Evolutionary conservation across 2,888 invertebrate genomes (phyloP).

Genomic region (Agrochola circellaris): DNA sequence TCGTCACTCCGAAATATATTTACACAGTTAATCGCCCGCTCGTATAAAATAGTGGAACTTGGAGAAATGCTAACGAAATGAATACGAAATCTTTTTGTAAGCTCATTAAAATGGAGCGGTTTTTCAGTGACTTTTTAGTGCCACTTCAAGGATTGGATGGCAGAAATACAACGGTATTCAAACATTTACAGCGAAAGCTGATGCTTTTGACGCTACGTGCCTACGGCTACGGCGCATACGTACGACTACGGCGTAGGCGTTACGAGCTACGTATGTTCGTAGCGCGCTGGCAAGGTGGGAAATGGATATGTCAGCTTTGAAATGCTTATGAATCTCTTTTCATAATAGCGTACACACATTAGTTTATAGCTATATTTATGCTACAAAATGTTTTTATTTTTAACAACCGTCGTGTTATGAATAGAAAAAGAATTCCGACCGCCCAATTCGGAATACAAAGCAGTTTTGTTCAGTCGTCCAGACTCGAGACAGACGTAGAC

Average conservation of each 20-base stretch:
- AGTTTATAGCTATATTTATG: conserved; percentile 9
- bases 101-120: conserved; percentile 55
- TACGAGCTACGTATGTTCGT: conserved; percentile 66
- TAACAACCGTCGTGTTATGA: conserved; percentile 19
- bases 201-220: conserved; percentile 60
- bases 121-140: conserved; percentile 61
- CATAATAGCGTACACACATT: not conserved
- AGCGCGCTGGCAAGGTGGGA: conserved; percentile 51
- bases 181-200: conserved; percentile 52
- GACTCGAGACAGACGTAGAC: conserved; percentile 56
- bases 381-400: conserved; percentile 6
- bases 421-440: conserved; percentile 23
- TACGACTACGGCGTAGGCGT: conserved; percentile 67
- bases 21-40: conserved; percentile 45
- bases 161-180: conserved; percentile 51
- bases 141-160: conserved; percentile 66
- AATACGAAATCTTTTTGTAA: conserved; percentile 38
- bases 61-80: conserved; percentile 39
- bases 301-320: conserved; percentile 54
- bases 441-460: conserved; percentile 44
- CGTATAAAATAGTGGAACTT: conserved; percentile 29
- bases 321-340: conserved; percentile 45
- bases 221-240: conserved; percentile 48
- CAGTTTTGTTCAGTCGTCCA: conserved; percentile 54
- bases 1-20: conserved; percentile 47